phyloP scores from a whole-genome alignment of 2,888 invertebrate genomes.

The Plebejus argus region DNA sequence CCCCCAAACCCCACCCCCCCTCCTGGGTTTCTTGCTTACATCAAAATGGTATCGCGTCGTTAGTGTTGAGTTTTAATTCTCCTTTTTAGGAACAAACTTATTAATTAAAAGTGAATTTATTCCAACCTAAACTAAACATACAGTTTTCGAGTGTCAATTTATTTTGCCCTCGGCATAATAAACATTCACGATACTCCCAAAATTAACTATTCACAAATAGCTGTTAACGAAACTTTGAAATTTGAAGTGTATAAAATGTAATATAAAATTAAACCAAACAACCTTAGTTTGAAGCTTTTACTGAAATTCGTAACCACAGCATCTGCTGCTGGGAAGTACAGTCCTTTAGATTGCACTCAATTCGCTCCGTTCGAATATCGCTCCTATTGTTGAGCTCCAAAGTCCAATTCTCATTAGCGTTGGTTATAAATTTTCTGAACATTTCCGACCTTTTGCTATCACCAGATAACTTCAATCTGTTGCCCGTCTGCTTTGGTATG shows the following conservation, averaged over 20 bases:
- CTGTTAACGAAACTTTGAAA: slow-evolving; percentile 21
- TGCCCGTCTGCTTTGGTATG: slow-evolving; percentile 67
- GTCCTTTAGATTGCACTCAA: slow-evolving; percentile 46
- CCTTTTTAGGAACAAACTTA: too few species aligned
- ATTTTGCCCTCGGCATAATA: too few species aligned
- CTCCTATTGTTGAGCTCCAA: not conserved
- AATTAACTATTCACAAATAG: slow-evolving; percentile 18
- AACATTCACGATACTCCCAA: not conserved
- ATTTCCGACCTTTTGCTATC: slow-evolving; percentile 56
- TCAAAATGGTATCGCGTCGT: too few species aligned
- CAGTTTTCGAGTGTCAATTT: too few species aligned
- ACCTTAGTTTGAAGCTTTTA: slow-evolving; percentile 66
- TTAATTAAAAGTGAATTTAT: too few species aligned
- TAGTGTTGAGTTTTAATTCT: too few species aligned
- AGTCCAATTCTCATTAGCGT: slow-evolving; percentile 16
- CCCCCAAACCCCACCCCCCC: too few species aligned
- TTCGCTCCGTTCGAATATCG: not conserved
- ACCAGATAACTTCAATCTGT: slow-evolving; percentile 68
- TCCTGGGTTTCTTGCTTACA: too few species aligned
- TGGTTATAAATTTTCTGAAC: slow-evolving; percentile 32
- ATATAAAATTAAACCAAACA: slow-evolving; percentile 45
- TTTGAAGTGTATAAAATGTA: slow-evolving; percentile 29
- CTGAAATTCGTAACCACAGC: slow-evolving; percentile 75
- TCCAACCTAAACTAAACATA: too few species aligned
- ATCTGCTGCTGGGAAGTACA: slow-evolving; percentile 60